Percentiles rank a stretch among this genome's conserved stretches.
These are phyloP conservation scores for Psephotus haematonotus DNA, from an alignment of 2,113 vertebrate species.

Conservation along the genomic window DNA sequence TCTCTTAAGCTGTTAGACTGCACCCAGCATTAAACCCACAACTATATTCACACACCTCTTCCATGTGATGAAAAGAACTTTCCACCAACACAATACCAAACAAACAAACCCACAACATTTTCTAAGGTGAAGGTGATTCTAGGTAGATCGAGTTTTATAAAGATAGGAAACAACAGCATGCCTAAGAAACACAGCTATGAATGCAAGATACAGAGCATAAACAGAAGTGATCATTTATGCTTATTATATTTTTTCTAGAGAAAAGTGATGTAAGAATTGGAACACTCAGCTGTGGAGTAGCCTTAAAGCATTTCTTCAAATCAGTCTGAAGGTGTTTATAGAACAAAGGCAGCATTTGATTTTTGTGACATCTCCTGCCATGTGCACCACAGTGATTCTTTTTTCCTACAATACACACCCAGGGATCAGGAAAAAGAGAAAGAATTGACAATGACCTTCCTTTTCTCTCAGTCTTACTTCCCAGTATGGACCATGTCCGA, in stretches of 20 bases:
- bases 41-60: background rate
- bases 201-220: background rate
- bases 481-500: background rate
- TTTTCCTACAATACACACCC: background rate
- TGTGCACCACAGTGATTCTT: background rate
- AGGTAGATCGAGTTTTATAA: background rate
- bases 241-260: background rate
- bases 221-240: background rate
- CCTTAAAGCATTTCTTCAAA: background rate
- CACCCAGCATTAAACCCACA: background rate
- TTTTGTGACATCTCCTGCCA: background rate
- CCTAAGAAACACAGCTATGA: background rate
- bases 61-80: background rate
- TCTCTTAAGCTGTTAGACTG: background rate
- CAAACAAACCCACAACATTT: background rate
- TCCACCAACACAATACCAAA: background rate
- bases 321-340: background rate
- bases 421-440: background rate
- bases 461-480: conserved; percentile 7
- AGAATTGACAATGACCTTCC: conserved; percentile 15
- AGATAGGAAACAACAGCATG: background rate
- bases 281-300: background rate
- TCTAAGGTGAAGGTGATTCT: background rate
- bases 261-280: conserved; percentile 20
- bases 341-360: conserved; percentile 27